A percentile compares a stretch with the other conserved stretches of the same genome.
These are phyloP conservation scores for Sebastes schlegelii DNA, from an alignment of 2,113 vertebrate genomes.

Conservation along the genomic window DNA sequence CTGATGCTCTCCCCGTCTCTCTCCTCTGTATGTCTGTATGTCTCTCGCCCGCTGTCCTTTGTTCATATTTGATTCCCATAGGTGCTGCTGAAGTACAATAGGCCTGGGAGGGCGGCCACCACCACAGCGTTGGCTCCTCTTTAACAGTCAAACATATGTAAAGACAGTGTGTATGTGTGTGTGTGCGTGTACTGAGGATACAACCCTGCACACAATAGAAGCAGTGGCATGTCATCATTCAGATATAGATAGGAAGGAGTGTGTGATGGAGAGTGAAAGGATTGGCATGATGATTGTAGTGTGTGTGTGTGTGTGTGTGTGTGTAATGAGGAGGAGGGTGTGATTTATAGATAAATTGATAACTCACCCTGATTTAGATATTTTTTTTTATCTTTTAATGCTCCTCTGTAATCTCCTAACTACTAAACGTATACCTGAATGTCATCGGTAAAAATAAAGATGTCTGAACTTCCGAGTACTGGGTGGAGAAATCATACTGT, in stretches of 20 bases:
- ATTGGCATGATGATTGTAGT: background rate
- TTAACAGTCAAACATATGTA: conserved; percentile 70
- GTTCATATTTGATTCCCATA: conserved; percentile 78
- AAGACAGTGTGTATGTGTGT: conserved; percentile 18
- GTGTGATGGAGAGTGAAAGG: conserved; percentile 15
- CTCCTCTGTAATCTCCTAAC: background rate
- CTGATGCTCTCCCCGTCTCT: conserved; percentile 46
- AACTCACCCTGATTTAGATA: background rate
- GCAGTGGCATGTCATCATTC: background rate
- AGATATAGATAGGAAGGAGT: background rate
- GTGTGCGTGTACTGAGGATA: background rate
- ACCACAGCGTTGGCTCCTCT: conserved; percentile 16
- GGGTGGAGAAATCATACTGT: too few relatives aligned
- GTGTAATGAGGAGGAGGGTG: background rate
- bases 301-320: conserved; percentile 8
- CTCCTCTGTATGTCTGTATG: conserved; percentile 25
- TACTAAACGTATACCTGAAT: background rate
- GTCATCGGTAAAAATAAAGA: background rate
- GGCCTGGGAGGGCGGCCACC: conserved; percentile 20
- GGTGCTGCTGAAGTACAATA: conserved; percentile 53
- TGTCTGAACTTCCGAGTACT: background rate
- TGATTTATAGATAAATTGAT: conserved; percentile 24
- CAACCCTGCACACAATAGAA: background rate
- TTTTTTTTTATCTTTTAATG: conserved; percentile 3
- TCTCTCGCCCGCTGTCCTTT: conserved; percentile 59